Evolutionary conservation across 2,113 vertebrate species (phyloP).

Genomic region (Irena cyanogastra): DNA sequence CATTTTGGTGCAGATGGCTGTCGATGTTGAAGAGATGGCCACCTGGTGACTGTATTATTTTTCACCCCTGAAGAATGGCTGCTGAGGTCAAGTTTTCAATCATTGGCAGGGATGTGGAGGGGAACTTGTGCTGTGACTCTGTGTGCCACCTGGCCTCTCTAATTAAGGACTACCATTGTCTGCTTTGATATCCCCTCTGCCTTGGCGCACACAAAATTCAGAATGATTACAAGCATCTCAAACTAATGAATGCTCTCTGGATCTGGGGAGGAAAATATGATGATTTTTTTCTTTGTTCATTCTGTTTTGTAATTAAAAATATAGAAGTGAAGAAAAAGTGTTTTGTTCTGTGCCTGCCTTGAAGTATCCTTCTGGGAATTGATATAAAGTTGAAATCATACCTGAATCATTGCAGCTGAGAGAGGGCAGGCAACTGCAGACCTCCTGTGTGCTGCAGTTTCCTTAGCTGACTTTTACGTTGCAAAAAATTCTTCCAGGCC

Average conservation of each 20-base stretch:
- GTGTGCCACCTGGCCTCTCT: slow-evolving; percentile 62
- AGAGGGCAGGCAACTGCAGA: background rate
- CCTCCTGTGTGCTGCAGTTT: background rate
- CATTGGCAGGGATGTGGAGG: slow-evolving; percentile 14
- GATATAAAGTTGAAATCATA: background rate
- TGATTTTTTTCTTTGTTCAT: slow-evolving; percentile 3
- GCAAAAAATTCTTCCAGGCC: background rate
- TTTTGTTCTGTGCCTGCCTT: background rate
- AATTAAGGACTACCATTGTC: slow-evolving; percentile 61
- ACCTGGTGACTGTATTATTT: slow-evolving; percentile 60
- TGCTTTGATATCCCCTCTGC: slow-evolving; percentile 52
- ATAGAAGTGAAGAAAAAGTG: background rate
- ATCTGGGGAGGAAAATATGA: background rate
- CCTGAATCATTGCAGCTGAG: background rate
- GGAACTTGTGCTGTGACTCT: slow-evolving; percentile 36
- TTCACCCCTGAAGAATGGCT: slow-evolving; percentile 52
- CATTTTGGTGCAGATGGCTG: slow-evolving; percentile 49
- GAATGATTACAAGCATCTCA: background rate
- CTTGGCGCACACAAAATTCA: background rate
- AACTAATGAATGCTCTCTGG: background rate
- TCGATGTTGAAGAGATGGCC: slow-evolving; percentile 46
- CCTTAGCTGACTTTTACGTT: background rate
- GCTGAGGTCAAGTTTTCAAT: slow-evolving; percentile 51
- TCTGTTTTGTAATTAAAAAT: slow-evolving; percentile 42
- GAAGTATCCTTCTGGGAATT: background rate